Conservation (phyloP, 1,140 invertebrate species). For the Schmidtea mediterranea region DNA sequence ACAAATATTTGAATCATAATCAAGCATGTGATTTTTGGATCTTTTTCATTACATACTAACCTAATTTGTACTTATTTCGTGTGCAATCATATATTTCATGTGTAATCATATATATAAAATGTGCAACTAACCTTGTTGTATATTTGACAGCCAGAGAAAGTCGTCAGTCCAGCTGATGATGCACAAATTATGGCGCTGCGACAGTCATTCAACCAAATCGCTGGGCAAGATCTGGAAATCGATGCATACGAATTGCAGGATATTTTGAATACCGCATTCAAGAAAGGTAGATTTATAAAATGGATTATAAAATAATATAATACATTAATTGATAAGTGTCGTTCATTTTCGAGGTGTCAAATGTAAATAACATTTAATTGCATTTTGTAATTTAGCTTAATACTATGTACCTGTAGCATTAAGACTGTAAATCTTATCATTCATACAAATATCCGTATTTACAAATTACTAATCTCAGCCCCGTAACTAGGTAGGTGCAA, state of each 20-base stretch:
- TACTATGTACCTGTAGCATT: too few relatives aligned
- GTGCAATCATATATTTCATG: neutral
- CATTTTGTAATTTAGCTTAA: too few relatives aligned
- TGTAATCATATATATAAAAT: neutral
- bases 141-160: neutral
- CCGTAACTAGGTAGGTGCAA: too few relatives aligned
- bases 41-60: neutral
- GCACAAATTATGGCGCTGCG: conserved; percentile 11
- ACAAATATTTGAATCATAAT: too few relatives aligned
- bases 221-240: conserved; percentile 10
- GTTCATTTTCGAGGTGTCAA: too few relatives aligned
- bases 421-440: too few relatives aligned
- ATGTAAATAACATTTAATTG: too few relatives aligned
- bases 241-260: conserved; percentile 10
- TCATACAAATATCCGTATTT: too few relatives aligned
- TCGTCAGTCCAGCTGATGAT: conserved; percentile 9
- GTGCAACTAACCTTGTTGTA: neutral
- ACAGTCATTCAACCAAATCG: conserved; percentile 8
- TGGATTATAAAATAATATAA: too few relatives aligned
- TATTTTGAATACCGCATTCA: conserved; percentile 9
- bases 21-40: neutral
- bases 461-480: too few relatives aligned
- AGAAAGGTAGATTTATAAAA: conserved; percentile 7
- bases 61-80: neutral
- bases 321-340: too few relatives aligned